phyloP scores from a whole-genome alignment of 2,888 invertebrate species.

The Anodontia alba region DNA sequence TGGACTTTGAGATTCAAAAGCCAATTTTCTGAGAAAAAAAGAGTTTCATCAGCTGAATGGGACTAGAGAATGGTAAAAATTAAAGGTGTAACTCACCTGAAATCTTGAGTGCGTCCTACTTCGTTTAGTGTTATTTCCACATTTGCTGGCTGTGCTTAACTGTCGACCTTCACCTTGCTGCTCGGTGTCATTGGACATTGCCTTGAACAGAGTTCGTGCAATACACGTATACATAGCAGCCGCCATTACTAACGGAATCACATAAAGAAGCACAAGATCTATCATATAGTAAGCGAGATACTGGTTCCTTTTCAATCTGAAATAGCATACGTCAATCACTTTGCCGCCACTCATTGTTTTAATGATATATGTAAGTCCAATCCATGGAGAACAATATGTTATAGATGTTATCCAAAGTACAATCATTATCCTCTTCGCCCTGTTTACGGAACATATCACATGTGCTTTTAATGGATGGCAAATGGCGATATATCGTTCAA shows the following conservation, averaged over 20 bases:
- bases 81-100: too few relatives aligned
- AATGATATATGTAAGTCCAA: conserved; percentile 86
- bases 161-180: background rate
- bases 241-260: conserved; percentile 87
- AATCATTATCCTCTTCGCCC: conserved; percentile 87
- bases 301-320: conserved; percentile 81
- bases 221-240: conserved; percentile 88
- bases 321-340: conserved; percentile 86
- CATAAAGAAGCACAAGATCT: conserved; percentile 88
- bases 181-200: conserved; percentile 29
- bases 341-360: conserved; percentile 81
- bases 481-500: conserved; percentile 89
- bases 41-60: too few relatives aligned
- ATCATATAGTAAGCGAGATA: conserved; percentile 87
- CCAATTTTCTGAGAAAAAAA: too few relatives aligned
- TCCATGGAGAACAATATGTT: conserved; percentile 88
- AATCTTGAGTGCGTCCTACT: conserved; percentile 33
- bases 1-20: too few relatives aligned
- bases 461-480: conserved; percentile 88
- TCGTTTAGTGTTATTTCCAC: background rate
- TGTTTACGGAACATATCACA: conserved; percentile 87
- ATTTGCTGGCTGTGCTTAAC: background rate
- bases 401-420: conserved; percentile 87
- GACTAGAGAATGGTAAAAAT: too few relatives aligned
- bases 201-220: conserved; percentile 85